Percentiles rank a stretch among this genome's conserved stretches.
Evolutionary conservation across 2,797 vertebrate species (phyloP).

Genomic region (Sebastes vulpes): DNA sequence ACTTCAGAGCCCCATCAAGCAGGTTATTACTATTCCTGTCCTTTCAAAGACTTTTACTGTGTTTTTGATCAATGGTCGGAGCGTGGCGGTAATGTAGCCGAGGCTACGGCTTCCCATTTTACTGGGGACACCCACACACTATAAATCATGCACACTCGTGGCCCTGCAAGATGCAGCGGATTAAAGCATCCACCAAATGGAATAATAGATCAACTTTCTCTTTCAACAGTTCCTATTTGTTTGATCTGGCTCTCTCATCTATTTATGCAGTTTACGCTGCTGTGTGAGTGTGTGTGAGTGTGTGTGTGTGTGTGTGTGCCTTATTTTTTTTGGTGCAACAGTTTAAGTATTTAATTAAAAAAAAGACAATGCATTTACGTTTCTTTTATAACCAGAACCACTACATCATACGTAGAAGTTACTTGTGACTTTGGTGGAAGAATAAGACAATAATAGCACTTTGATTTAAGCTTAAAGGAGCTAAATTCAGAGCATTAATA

Average conservation of each 20-base stretch:
- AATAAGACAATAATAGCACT: neutral
- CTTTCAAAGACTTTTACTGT: slow-evolving; percentile 31
- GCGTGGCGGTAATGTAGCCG: slow-evolving; percentile 15
- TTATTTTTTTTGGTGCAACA: neutral
- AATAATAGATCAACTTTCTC: slow-evolving; percentile 35
- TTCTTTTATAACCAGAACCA: neutral
- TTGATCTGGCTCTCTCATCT: neutral
- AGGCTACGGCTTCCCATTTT: slow-evolving; percentile 9
- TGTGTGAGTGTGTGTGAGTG: neutral
- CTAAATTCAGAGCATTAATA: neutral
- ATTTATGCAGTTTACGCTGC: neutral
- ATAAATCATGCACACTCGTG: slow-evolving; percentile 22
- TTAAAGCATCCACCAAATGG: slow-evolving; percentile 40
- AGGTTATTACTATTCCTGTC: slow-evolving; percentile 22
- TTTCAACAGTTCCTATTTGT: neutral
- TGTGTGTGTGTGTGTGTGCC: neutral
- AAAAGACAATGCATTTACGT: neutral
- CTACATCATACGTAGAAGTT: neutral
- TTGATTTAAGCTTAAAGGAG: neutral
- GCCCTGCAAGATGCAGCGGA: neutral
- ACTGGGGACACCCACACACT: slow-evolving; percentile 8
- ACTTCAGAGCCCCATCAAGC: slow-evolving; percentile 13
- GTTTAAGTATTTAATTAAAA: neutral
- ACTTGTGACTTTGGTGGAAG: neutral
- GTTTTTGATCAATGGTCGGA: slow-evolving; percentile 43